These are phyloP conservation scores for Drosophila austrosaltans DNA, from an alignment of 2,888 invertebrate genomes.

Conservation along the genomic window DNA sequence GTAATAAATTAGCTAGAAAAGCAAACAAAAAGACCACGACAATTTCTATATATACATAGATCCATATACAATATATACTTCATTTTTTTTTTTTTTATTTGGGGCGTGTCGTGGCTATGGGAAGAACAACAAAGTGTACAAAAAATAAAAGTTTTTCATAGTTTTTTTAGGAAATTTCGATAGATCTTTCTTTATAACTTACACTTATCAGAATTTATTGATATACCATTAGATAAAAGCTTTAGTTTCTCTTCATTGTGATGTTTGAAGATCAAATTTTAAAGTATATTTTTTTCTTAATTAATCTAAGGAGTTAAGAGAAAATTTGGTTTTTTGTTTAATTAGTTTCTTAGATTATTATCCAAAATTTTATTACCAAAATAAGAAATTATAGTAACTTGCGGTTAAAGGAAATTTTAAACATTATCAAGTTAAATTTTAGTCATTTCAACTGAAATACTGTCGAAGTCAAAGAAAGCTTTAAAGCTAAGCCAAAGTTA, in stretches of 20 bases:
- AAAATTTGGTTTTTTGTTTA: background rate
- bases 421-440: too few relatives aligned
- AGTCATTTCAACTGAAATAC: too few relatives aligned
- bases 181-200: too few relatives aligned
- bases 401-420: too few relatives aligned
- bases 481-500: background rate
- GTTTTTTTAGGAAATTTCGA: background rate
- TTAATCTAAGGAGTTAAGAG: background rate
- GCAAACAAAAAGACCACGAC: slow-evolving; percentile 11
- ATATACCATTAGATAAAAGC: too few relatives aligned
- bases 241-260: too few relatives aligned
- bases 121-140: background rate
- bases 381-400: too few relatives aligned
- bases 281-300: too few relatives aligned
- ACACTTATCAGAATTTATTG: too few relatives aligned
- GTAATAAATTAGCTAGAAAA: slow-evolving; percentile 67
- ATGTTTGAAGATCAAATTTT: too few relatives aligned
- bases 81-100: background rate
- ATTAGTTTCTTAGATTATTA: background rate
- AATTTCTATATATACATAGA: background rate
- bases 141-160: background rate
- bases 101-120: slow-evolving; percentile 1
- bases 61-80: slow-evolving; percentile 7
- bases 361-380: too few relatives aligned
- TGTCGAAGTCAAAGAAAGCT: too few relatives aligned